Evolutionary conservation across 2,888 invertebrate genomes (phyloP), one percentile per base, ranked within the genome.

Genomic region (Apamea anceps): DNA sequence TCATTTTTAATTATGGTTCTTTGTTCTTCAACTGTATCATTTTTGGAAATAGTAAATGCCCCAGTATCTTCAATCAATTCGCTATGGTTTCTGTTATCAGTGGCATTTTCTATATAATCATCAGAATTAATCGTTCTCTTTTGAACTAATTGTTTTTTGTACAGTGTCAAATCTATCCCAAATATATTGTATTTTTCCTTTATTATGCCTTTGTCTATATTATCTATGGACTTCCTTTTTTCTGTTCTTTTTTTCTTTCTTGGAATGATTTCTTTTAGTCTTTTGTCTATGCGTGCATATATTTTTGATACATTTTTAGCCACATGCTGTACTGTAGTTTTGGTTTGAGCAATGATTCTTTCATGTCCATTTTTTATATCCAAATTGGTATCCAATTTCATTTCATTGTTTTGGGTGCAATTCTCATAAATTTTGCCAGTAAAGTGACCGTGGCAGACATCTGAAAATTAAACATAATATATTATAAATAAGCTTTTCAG

Each of bases 391-490:
- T 57, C 7, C 0, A 25, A 63, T 42, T 72, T 25, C 13, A 48
- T 21, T 72, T 48, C 15, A 54, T 63, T 8, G 0, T 48, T 68
- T 74, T 42, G 13, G 4, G 37, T 45, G 18, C 37, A 48, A 3
- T 32, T 72, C 0, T 37, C 42, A 28, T 13, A 28, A 42, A 21
- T 13, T n/a, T 42, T 67, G 0, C 10, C 28, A 25, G 25, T n/a
- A 42, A 71, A 66, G 7, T 83, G 37, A 21, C 76, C 42, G 4
- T 77, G 0, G 37, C 57, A 45, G n/a, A 73, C 8, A 45, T 70
- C 87, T 87, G 88, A 48, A 85, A 87, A 78, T 28, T 0, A 71
- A 73, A 42, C 12, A 48, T 4, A n/a, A 45, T 48, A 12, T 28
- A 54, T 48, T 48, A 13, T 48, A 13, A 45, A 45, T 45, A 45